Evolutionary conservation across 2,797 vertebrate genomes (phyloP).

Genomic region (Todus mexicanus): DNA sequence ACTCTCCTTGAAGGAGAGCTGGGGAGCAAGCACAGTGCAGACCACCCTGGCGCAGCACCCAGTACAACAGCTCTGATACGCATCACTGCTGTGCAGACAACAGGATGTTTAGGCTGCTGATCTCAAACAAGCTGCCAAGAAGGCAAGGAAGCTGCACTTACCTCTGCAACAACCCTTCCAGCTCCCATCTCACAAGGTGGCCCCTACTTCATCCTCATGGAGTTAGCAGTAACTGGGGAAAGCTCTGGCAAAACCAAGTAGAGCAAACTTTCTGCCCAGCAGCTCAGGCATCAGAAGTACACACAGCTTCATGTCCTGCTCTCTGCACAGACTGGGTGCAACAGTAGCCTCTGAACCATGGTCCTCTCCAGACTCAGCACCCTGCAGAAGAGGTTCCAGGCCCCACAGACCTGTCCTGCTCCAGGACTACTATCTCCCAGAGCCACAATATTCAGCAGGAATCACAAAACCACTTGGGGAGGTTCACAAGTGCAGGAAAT

Average conservation of each 20-base stretch:
- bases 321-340: background rate
- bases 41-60: background rate
- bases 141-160: background rate
- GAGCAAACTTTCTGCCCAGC: background rate
- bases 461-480: background rate
- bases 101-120: background rate
- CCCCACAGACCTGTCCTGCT: accelerated
- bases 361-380: background rate
- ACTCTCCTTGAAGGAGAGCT: background rate
- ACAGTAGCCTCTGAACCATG: accelerated
- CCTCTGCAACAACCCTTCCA: background rate
- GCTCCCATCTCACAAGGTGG: background rate
- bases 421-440: background rate
- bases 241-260: background rate
- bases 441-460: background rate
- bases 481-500: conserved; percentile 1
- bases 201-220: no score
- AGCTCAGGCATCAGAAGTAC: background rate
- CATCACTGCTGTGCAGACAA: background rate
- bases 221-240: background rate
- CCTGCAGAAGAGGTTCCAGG: no score
- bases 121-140: background rate
- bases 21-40: background rate
- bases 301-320: background rate
- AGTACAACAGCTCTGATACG: background rate